Evolutionary conservation across 1,140 invertebrate species (phyloP).

Genomic region (Ceratina australensis): DNA sequence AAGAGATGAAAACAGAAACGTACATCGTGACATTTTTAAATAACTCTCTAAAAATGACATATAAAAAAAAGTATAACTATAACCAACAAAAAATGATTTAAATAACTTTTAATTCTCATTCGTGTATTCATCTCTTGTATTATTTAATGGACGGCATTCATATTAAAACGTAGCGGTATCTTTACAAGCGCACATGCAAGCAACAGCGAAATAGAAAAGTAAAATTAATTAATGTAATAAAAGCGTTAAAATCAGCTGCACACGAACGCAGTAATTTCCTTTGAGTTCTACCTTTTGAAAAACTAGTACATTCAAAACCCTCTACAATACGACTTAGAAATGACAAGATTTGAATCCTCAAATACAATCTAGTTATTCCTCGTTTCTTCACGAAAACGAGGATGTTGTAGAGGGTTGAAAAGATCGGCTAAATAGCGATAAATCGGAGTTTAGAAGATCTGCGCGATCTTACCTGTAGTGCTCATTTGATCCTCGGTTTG

Average conservation of each 20-base stretch:
- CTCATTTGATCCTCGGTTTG: constrained; percentile 88
- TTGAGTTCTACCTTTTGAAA: background rate
- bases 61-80: constrained; percentile 17
- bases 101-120: background rate
- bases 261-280: background rate
- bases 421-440: background rate
- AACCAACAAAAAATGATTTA: background rate
- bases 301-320: too few species aligned
- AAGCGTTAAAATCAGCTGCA: constrained; percentile 10
- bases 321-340: too few species aligned
- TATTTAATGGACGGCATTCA: background rate
- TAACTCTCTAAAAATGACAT: too few species aligned
- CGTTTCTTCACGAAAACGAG: too few species aligned
- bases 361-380: background rate
- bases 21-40: too few species aligned
- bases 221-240: background rate
- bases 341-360: constrained; percentile 3
- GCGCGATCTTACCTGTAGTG: constrained; percentile 75
- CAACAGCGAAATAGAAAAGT: constrained; percentile 5
- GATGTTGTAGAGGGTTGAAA: too few species aligned
- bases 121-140: constrained; percentile 7
- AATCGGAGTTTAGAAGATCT: constrained; percentile 11
- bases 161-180: background rate
- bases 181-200: constrained; percentile 32
- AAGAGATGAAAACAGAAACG: constrained; percentile 23